Evolutionary conservation across 2,888 invertebrate genomes (phyloP), one percentile per base, ranked within the genome.

Genomic region (Limnephilus lunatus): DNA sequence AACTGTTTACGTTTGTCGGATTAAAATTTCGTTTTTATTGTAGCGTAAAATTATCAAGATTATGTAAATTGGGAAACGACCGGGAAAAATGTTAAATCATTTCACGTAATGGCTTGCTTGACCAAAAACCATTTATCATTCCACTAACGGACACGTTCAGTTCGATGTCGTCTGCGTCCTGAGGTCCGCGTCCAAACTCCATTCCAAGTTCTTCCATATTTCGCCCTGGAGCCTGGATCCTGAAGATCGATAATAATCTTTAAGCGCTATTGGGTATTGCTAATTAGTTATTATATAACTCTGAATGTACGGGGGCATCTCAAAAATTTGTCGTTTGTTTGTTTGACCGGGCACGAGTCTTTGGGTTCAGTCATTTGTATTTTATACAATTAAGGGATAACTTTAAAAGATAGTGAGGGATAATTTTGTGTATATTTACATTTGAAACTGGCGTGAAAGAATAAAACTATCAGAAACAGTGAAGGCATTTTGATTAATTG

Each of bases 11-110:
- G 30, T 82, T 68, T 83, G 68, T 68, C 68, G 85, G 83, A 85
- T 90, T 83, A 53, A 85, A 90, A 90, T 90, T 90, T 90, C 32
- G 32, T 48, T 90, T 89, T 90, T 85, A 85, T 85, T 68, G 90
- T 90, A 85, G 90, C 90, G 90, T 90, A 53, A 90, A 90, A 90
- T 90, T 90, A 90, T 90, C 90, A 85, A 90, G 90, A 90, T 90
- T 90, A 90, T 90, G 90, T 32, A 90, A 90, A 90, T 90, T 68
- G 32, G 15, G 80, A 89, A 81, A 48, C 89, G 81, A 31, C 85
- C 68, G 32, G 85, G 90, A 85, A 90, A 90, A 90, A 68, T 68
- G 85, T 83, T 68, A 53, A 90, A 85, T 90, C 90, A 90, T 48
- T 83, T 68, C 82, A 31, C 68, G 39, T 90, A 53, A 90, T 85